Evolutionary conservation across 1,140 invertebrate genomes (phyloP).

Genomic region (Ceratitis capitata): DNA sequence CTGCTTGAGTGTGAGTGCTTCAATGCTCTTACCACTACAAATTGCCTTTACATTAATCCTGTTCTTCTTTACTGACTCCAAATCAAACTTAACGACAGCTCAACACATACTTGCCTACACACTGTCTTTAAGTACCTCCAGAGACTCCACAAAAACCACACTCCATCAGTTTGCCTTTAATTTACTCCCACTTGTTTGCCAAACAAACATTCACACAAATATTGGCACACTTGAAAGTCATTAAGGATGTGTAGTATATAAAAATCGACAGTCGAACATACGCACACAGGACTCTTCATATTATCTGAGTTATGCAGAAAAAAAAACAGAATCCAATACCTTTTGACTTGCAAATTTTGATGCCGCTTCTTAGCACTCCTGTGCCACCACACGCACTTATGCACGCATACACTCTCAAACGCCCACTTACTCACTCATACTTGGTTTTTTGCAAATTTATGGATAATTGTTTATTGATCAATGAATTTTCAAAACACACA

Average conservation of each 20-base stretch:
- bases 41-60: not conserved
- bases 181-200: not conserved
- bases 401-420: too few relatives aligned
- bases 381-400: too few relatives aligned
- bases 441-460: constrained; percentile 63
- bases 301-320: not conserved
- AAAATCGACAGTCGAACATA: not conserved
- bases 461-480: constrained; percentile 64
- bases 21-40: not conserved
- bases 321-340: not conserved
- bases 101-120: not conserved
- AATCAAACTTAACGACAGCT: not conserved
- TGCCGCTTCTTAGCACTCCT: not conserved
- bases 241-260: constrained; percentile 7
- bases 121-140: not conserved
- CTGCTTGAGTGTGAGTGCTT: not conserved
- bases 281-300: not conserved
- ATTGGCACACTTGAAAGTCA: not conserved
- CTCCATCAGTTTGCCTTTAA: not conserved
- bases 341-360: not conserved
- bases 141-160: not conserved
- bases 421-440: too few relatives aligned
- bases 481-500: not conserved
- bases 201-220: not conserved
- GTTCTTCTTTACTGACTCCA: not conserved